Evolutionary conservation across 2,797 vertebrate species (phyloP), one percentile per base, ranked within the genome.

Genomic region (Astyanax mexicanus): DNA sequence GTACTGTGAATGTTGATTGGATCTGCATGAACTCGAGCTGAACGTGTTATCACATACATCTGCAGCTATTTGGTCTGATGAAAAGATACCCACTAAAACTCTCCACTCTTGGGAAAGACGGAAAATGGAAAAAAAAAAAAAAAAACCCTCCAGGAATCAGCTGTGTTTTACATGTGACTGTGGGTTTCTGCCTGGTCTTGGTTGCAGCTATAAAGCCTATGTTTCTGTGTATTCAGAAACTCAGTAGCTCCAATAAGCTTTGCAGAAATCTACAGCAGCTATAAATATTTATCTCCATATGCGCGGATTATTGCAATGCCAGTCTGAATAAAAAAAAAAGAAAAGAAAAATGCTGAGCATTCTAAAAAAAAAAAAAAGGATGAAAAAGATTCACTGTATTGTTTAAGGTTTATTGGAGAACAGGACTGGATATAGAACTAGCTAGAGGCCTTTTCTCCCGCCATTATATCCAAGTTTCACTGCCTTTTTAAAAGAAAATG

Each of bases 71-170:
- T 40, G 27, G 62, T 47, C 23, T 35, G 64, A 49, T 32, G n/a
- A 12, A 49, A 67, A 27, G 9, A 11, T 4, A 65, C 65, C 38
- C 45, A 4, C n/a, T 67, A 67, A 51, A 67, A 49, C 45, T 27
- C 65, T 29, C 65, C 45, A 45, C 65, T n/a, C 44, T 10, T 29
- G 62, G 19, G 45, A 67, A 40, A 51, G 27, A 65, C 32, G 27
- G 8, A 29, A 45, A 32, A 17, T 3, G 27, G 49, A 27, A 21
- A 45, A 49, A 29, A 17, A 37, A 67, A 35, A 67, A 51, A 19
- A 67, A 19, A 27, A 9, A 1, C 15, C 23, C 62, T 45, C 23
- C 42, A 45, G 40, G 12, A 64, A 44, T 9, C 27, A 6, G n/a
- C 32, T 37, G 5, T 57, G 11, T 60, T 35, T 37, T 38, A 15